Conservation (phyloP, 2,797 vertebrate species). For the Babyrousa celebensis region DNA sequence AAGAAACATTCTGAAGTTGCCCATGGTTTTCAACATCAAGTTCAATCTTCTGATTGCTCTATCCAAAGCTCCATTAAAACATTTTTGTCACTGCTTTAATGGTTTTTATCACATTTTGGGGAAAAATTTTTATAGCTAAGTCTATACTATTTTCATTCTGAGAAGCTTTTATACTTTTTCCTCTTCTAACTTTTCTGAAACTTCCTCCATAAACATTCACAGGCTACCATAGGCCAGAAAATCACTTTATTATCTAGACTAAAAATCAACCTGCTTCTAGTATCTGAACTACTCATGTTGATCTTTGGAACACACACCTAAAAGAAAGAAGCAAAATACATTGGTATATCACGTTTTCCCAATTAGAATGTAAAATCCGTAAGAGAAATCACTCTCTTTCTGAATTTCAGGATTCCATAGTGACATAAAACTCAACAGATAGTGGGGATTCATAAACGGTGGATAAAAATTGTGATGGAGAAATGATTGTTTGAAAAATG, state of each 20-base stretch:
- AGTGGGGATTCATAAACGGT: neutral
- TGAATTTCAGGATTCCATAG: neutral
- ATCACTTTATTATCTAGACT: neutral
- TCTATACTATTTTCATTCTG: conserved; percentile 27
- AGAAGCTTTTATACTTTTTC: neutral
- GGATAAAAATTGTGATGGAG: neutral
- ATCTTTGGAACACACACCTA: neutral
- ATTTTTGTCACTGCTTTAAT: neutral
- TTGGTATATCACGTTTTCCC: neutral
- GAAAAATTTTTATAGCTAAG: neutral
- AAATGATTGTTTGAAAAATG: neutral
- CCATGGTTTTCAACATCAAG: neutral
- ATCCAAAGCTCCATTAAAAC: too few species aligned
- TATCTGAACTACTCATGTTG: neutral
- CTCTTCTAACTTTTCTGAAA: neutral
- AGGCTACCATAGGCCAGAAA: neutral
- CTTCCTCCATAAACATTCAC: neutral
- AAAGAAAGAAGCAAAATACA: neutral
- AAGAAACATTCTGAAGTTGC: neutral
- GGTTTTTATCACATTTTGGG: conserved; percentile 10
- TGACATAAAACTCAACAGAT: neutral
- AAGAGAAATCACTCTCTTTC: neutral
- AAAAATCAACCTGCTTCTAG: neutral
- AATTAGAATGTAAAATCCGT: neutral
- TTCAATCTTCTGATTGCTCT: neutral